These are phyloP conservation scores for Tetraodon nigroviridis DNA, from an alignment of 2,113 vertebrate genomes.

Conservation along the genomic window DNA sequence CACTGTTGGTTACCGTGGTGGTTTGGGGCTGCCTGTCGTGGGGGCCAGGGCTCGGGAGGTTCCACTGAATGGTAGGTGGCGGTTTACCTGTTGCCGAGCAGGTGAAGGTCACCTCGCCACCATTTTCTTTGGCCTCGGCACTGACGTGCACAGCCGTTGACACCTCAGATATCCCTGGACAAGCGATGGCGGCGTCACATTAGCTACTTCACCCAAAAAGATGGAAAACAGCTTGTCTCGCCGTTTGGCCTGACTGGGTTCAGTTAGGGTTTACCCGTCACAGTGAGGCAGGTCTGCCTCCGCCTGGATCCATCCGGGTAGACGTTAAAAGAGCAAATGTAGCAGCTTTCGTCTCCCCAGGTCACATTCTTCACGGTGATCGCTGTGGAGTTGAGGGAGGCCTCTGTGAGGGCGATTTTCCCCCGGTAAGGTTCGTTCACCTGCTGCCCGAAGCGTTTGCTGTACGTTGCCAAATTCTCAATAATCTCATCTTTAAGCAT, in stretches of 20 bases:
- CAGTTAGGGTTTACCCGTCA: slow-evolving; percentile 52
- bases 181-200: not conserved
- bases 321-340: slow-evolving; percentile 65
- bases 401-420: slow-evolving; percentile 44
- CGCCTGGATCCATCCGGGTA: slow-evolving; percentile 63
- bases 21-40: accelerated
- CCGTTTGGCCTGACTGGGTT: too few relatives aligned
- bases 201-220: too few relatives aligned
- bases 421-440: slow-evolving; percentile 29
- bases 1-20: not conserved
- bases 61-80: slow-evolving; percentile 58
- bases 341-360: slow-evolving; percentile 67
- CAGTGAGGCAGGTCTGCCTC: slow-evolving; percentile 56
- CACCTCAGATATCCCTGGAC: slow-evolving; percentile 60
- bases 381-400: slow-evolving; percentile 40
- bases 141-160: not conserved
- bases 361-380: slow-evolving; percentile 53
- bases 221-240: too few relatives aligned
- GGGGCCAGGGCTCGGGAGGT: accelerated
- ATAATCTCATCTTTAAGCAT: not conserved
- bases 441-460: slow-evolving; percentile 33
- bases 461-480: slow-evolving; percentile 61
- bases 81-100: slow-evolving; percentile 73
- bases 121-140: accelerated
- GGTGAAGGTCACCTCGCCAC: slow-evolving; percentile 28